Percentiles rank a stretch among this genome's conserved stretches.
Evolutionary conservation across 2,888 invertebrate genomes (phyloP).

Genomic region (Dynastes maya): DNA sequence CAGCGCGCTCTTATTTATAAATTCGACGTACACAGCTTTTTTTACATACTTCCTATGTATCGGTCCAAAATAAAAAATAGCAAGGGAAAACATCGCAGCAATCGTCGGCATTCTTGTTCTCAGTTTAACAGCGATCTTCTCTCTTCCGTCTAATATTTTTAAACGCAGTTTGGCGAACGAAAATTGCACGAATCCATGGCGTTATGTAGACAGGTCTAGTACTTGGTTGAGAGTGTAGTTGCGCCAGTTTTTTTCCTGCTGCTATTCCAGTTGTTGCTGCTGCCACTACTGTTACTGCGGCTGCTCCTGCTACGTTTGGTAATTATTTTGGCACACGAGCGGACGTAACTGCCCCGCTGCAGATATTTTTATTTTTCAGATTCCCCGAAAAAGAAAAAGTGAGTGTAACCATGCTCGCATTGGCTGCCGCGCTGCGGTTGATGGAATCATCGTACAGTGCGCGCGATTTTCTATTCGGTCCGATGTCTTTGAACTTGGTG

Average conservation of each 20-base stretch:
- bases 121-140: neutral
- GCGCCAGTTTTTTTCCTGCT: slow-evolving; percentile 20
- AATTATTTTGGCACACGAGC: slow-evolving; percentile 41
- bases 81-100: slow-evolving; percentile 7
- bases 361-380: slow-evolving; percentile 41
- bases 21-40: neutral
- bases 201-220: neutral
- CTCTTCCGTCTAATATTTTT: slow-evolving; percentile 14
- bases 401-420: neutral
- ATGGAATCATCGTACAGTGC: slow-evolving; percentile 18
- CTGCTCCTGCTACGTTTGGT: slow-evolving; percentile 5
- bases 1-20: slow-evolving; percentile 37
- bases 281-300: neutral
- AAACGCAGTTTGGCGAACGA: slow-evolving; percentile 41
- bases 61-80: slow-evolving; percentile 36
- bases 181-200: slow-evolving; percentile 25
- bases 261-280: slow-evolving; percentile 2
- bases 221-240: slow-evolving; percentile 3
- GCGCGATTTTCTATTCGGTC: slow-evolving; percentile 15
- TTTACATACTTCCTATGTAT: slow-evolving; percentile 42
- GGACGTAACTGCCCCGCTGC: slow-evolving; percentile 19
- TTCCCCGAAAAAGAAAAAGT: slow-evolving; percentile 33
- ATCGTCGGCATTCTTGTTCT: neutral
- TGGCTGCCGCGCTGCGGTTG: neutral
- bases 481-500: slow-evolving; percentile 42